phyloP scores from a whole-genome alignment of 2,888 invertebrate species.

The Polydrusus tereticollis region DNA sequence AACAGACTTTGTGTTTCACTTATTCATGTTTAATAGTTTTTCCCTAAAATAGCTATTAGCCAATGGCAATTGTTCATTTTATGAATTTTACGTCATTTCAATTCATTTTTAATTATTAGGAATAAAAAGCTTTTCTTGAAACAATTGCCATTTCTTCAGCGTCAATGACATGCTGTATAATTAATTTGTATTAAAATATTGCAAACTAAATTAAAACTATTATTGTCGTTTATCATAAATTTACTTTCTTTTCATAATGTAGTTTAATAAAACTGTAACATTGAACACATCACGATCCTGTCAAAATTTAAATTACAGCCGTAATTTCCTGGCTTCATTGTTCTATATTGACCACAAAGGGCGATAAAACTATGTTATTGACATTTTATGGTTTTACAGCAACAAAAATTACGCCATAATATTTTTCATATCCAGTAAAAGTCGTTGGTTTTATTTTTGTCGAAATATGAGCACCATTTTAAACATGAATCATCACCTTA shows the following conservation, averaged over 20 bases:
- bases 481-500: neutral
- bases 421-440: slow-evolving; percentile 14
- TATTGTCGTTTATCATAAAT: too few species aligned
- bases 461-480: neutral
- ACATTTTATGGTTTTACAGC: slow-evolving; percentile 6
- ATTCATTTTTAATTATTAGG: too few species aligned
- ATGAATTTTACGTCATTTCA: too few species aligned
- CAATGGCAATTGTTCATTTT: too few species aligned
- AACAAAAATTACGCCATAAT: slow-evolving; percentile 1
- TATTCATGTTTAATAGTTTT: too few species aligned
- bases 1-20: too few species aligned
- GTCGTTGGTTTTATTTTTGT: neutral
- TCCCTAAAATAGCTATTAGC: too few species aligned
- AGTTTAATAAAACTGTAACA: slow-evolving; percentile 12
- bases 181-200: too few species aligned
- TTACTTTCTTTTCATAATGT: neutral
- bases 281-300: slow-evolving; percentile 22
- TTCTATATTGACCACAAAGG: slow-evolving; percentile 15
- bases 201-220: too few species aligned
- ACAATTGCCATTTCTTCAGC: too few species aligned
- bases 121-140: too few species aligned
- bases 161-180: too few species aligned
- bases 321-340: slow-evolving; percentile 8
- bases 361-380: slow-evolving; percentile 13
- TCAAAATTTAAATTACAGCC: slow-evolving; percentile 29